phyloP scores from a whole-genome alignment of 2,797 vertebrate genomes.

The Lepus oiostolus region DNA sequence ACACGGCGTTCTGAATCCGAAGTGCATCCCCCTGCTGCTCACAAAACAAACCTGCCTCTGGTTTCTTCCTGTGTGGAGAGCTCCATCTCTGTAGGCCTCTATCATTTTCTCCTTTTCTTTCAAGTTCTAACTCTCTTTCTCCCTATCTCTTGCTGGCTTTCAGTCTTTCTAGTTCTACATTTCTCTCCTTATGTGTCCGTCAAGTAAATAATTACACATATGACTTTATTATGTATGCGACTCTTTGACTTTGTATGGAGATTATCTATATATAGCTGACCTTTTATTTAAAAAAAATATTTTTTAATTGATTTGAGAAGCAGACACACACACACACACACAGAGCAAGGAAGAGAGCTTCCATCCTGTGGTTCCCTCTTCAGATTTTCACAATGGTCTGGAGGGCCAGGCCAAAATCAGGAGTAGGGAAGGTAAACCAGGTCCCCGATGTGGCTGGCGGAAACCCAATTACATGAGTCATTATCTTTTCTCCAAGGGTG shows the following conservation, averaged over 20 bases:
- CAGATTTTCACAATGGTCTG: too few species aligned
- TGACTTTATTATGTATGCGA: neutral
- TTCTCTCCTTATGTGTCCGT: constrained; percentile 29
- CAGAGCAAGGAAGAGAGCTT: too few species aligned
- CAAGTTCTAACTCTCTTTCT: neutral
- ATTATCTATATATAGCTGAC: neutral
- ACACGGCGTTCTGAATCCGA: constrained; percentile 70
- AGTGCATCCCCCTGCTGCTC: constrained; percentile 26
- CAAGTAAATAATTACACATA: constrained; percentile 9
- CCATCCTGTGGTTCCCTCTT: too few species aligned
- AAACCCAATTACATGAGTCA: too few species aligned
- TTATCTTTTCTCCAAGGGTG: too few species aligned
- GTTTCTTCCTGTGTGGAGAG: constrained; percentile 54
- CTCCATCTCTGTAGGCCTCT: neutral
- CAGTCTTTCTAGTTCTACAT: neutral
- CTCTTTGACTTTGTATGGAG: neutral
- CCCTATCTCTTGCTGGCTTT: neutral
- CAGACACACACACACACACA: too few species aligned
- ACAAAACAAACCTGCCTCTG: constrained; percentile 54
- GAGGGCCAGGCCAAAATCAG: too few species aligned
- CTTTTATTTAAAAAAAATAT: neutral
- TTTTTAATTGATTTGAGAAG: too few species aligned
- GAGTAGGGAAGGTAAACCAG: too few species aligned
- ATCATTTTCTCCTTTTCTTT: constrained; percentile 18
- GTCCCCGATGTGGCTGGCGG: too few species aligned